Base-by-base conservation (phyloP, 2,888 invertebrate genomes). In the Chymomyza amoena region DNA sequence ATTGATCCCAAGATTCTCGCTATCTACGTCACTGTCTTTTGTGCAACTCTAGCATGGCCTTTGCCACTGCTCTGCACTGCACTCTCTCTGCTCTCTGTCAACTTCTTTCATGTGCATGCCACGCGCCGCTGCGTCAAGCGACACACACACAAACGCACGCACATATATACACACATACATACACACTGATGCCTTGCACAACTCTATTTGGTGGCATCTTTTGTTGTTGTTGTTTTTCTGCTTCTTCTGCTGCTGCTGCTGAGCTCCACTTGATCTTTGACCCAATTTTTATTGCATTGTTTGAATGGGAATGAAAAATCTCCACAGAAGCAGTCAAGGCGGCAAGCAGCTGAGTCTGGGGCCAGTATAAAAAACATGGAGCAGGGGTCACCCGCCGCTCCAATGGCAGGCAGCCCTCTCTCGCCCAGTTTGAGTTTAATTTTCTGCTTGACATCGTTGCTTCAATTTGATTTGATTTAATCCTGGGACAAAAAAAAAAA, bases 231-330 rank as follows among this genome's bases (percentile, higher is more conserved):
- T 32, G 6, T 32, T 64, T 16, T 20, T 66, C 56, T 18, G 59
- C 56, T 54, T 70, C 9, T 61, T 64, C 54, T 61, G 70, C 51
- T 54, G 63, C 63, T 61, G 70, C 74, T 71, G 74, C 75, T 77
- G 87, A 86, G 84, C 88, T 85, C 88, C 87, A 87, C 85, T 88
- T 86, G 85, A 88, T 86, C 85, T 86, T 86, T 86, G 85, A 88
- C 85, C 85, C 84, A 86, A 88, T 88, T 86, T 88, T 80, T 78
- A 85, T 79, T 77, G 79, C 84, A 88, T 85, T 88, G 87, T 87
- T 84, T 82, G 77, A 73, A 76, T 78, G 78, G 77, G 77, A 84
- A 87, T 84, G 77, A 77, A 76, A 83, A 85, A 88, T 77, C 78
- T 81, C 76, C 73, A 61, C 18, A 50, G 25, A 6, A 25, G 32